Conservation (phyloP, 2,113 vertebrate genomes). For the Erythrocercus mccallii region DNA sequence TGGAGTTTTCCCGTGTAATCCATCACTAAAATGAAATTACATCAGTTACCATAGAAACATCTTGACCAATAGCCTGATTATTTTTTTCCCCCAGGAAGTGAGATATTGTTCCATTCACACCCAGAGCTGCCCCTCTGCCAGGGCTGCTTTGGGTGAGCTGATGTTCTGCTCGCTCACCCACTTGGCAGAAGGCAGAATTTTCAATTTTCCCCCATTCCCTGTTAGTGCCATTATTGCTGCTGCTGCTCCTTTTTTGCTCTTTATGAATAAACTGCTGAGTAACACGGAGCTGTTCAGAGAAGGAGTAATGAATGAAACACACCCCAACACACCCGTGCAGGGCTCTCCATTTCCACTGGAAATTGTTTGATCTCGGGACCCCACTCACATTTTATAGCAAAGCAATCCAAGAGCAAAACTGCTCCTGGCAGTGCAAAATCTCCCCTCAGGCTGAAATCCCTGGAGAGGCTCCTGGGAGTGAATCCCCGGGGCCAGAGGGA, state of each 20-base stretch:
- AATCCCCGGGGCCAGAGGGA: too few relatives aligned
- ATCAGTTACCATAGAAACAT: slow-evolving; percentile 49
- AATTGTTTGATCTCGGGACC: rapidly evolving
- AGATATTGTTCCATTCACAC: neutral
- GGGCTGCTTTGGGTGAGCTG: neutral
- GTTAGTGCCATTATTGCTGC: neutral
- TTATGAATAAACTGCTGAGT: neutral
- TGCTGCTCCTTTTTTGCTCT: too few relatives aligned
- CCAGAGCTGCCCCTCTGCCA: neutral
- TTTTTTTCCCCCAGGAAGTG: neutral
- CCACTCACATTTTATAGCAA: neutral
- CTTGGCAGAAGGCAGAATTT: neutral
- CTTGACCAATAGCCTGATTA: neutral
- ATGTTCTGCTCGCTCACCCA: neutral
- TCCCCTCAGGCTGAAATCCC: neutral
- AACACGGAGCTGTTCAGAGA: neutral
- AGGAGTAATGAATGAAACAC: neutral
- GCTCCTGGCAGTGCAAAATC: neutral
- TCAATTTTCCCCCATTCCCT: neutral
- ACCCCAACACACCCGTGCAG: rapidly evolving
- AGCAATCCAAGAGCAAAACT: neutral
- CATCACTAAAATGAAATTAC: slow-evolving; percentile 1
- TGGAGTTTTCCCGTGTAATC: neutral
- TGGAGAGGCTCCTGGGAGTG: neutral
- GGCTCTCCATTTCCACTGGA: neutral